Evolutionary conservation across 2,888 invertebrate genomes (phyloP).

Genomic region (Rhamnusium bicolor): DNA sequence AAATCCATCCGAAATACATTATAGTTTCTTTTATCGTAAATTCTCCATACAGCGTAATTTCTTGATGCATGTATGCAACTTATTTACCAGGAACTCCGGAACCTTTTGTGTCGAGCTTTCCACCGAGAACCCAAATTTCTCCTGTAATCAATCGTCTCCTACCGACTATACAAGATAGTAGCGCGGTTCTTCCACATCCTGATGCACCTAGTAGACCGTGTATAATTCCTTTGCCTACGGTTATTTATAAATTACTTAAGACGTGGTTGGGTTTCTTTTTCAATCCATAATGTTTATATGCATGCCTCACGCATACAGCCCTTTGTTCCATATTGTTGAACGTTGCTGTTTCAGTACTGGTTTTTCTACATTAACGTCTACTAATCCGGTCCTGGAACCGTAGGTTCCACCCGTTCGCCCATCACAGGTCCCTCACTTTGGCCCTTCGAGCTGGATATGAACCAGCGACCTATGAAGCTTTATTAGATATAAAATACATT

Average conservation of each 20-base stretch:
- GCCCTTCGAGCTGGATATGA: no score
- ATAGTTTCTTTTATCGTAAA: constrained; percentile 96
- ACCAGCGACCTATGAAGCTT: no score
- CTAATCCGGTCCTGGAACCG: constrained; percentile 68
- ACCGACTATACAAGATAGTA: constrained; percentile 93
- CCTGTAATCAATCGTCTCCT: constrained; percentile 89
- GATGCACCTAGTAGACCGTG: constrained; percentile 96
- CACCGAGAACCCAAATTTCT: constrained; percentile 91
- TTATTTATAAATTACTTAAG: constrained; percentile 92
- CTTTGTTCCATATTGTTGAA: constrained; percentile 77
- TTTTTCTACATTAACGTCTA: constrained; percentile 67
- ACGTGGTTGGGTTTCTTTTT: constrained; percentile 91
- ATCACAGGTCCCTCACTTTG: constrained; percentile 70
- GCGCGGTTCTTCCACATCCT: constrained; percentile 97
- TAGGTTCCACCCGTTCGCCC: constrained; percentile 68
- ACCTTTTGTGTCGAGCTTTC: constrained; percentile 93
- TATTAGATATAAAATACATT: no score
- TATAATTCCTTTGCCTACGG: constrained; percentile 94
- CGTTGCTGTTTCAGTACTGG: constrained; percentile 69
- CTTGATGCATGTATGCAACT: constrained; percentile 98
- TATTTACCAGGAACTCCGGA: constrained; percentile 87
- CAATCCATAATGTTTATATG: constrained; percentile 92
- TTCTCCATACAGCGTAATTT: constrained; percentile 92
- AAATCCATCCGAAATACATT: constrained; percentile 97
- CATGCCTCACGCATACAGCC: constrained; percentile 90